Base-by-base conservation (phyloP, 2,888 invertebrate genomes). In the Cantharis rustica region DNA sequence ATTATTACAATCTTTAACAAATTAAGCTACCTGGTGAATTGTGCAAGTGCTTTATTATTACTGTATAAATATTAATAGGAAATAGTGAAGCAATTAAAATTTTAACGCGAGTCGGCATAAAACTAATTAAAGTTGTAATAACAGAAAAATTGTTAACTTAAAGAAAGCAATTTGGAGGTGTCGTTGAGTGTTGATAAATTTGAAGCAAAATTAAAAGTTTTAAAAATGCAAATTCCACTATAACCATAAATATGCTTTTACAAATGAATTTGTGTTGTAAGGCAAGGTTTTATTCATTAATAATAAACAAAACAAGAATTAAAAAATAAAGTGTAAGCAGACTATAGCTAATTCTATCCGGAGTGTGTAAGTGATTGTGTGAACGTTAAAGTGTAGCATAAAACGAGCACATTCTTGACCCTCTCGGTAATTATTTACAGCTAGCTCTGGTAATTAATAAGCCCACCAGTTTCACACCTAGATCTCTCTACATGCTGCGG, bases 381-480 rank as follows among this genome's bases (percentile, higher is more conserved):
- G 20, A 63, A 63, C 71, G 61, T 77, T 73, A 74, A 73, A 71
- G 74, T 74, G 77, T 69, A 68, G 71, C 74, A 71, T 70, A 69
- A 72, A 77, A 72, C 66, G 75, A 68, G 75, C 75, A 77, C 75
- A 75, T 75, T 73, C 79, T 77, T 79, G 79, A 79, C 79, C 79
- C 77, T 70, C 63, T 16, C 16, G 70, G 73, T 76, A 77, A 79
- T 79, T 77, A 79, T 79, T 79, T 75, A 77, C 71, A 74, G 75
- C 77, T 64, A 79, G 75, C 75, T 20, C 73, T 73, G 69, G 72
- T 77, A 78, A 79, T 79, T 79, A 79, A 79, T 79, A 79, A 75
- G 75, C 77, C 73, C 69, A 74, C 77, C 73, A 73, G 77, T 72
- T 77, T 77, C 73, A 47, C 77, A 77, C 77, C 74, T 77, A 77